Conservation (phyloP, 2,113 vertebrate genomes). For the Bubo blakistoni region DNA sequence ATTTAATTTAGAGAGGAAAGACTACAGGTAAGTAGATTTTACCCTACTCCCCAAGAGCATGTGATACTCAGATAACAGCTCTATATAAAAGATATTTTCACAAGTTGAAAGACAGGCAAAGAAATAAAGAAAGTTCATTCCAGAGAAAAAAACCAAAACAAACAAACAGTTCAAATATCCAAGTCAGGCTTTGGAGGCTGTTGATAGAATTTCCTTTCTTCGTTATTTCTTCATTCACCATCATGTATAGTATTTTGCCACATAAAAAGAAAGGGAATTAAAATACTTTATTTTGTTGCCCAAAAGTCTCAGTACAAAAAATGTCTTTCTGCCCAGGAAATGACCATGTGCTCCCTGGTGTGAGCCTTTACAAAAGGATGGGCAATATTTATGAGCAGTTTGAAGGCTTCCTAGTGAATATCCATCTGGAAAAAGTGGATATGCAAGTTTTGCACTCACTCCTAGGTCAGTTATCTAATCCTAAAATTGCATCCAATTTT, state of each 20-base stretch:
- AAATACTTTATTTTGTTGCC: neutral
- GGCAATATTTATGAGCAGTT: neutral
- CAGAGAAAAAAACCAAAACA: neutral
- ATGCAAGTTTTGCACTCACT: neutral
- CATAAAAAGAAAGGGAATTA: neutral
- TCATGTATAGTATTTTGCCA: neutral
- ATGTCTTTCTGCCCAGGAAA: neutral
- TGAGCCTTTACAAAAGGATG: neutral
- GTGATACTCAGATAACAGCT: neutral
- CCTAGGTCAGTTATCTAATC: constrained; percentile 24
- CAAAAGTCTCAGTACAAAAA: neutral
- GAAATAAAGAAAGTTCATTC: neutral
- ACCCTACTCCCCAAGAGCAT: neutral
- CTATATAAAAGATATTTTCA: neutral
- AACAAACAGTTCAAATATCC: neutral
- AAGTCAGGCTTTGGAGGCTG: neutral
- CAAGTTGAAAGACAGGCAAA: neutral
- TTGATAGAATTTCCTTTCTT: neutral
- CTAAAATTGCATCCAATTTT: constrained; percentile 3
- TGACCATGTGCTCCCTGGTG: neutral
- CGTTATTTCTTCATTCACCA: neutral
- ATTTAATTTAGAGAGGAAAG: neutral
- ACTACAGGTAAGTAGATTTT: neutral
- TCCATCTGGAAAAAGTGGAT: neutral
- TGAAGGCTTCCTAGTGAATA: constrained; percentile 2